These are phyloP conservation scores for Epinephelus coioides DNA, from an alignment of 2,797 vertebrate genomes.

Conservation along the genomic window DNA sequence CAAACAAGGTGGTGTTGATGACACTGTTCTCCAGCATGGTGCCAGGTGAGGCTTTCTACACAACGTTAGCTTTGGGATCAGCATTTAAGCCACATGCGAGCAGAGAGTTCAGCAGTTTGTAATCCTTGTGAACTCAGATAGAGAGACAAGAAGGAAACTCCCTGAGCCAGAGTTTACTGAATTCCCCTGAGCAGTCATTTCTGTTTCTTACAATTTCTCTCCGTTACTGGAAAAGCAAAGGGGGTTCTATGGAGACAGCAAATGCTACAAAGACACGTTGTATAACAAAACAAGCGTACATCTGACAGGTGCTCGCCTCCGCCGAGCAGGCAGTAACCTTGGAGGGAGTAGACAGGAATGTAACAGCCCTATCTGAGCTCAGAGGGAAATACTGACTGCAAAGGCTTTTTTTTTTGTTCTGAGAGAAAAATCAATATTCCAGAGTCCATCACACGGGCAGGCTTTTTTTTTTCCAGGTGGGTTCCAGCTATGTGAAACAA, in stretches of 20 bases:
- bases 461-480: slow-evolving; percentile 51
- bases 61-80: slow-evolving; percentile 35
- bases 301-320: slow-evolving; percentile 83
- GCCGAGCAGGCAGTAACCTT: slow-evolving; percentile 83
- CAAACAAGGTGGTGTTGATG: slow-evolving; percentile 69
- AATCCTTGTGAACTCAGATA: slow-evolving; percentile 46
- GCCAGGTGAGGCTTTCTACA: slow-evolving; percentile 51
- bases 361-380: slow-evolving; percentile 76
- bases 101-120: slow-evolving; percentile 41
- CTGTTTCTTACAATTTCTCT: slow-evolving; percentile 47
- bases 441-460: slow-evolving; percentile 79
- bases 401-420: slow-evolving; percentile 63
- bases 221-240: slow-evolving; percentile 30
- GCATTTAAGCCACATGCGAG: slow-evolving; percentile 45
- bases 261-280: slow-evolving; percentile 68
- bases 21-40: slow-evolving; percentile 51
- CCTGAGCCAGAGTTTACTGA: slow-evolving; percentile 31
- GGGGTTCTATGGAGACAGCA: slow-evolving; percentile 43
- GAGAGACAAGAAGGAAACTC: slow-evolving; percentile 45
- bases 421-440: slow-evolving; percentile 83
- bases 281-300: slow-evolving; percentile 74
- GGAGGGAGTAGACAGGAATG: slow-evolving; percentile 86
- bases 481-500: slow-evolving; percentile 83
- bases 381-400: slow-evolving; percentile 76
- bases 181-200: slow-evolving; percentile 32